Conservation (phyloP, 2,797 vertebrate species). For the Dicrostonyx torquatus region DNA sequence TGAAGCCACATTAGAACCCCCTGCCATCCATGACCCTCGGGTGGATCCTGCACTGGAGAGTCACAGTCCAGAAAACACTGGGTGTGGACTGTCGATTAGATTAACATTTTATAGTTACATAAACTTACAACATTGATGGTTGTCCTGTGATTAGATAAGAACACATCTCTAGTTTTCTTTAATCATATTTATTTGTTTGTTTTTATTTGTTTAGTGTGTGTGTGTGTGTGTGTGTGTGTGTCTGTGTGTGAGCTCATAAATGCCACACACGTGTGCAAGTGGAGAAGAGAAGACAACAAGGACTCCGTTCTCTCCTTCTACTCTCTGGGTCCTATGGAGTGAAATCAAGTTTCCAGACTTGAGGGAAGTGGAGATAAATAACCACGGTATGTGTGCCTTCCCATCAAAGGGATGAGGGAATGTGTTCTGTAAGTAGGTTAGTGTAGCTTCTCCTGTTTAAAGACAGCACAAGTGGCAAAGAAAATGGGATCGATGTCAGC, state of each 20-base stretch:
- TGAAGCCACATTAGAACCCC: not conserved
- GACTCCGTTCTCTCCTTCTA: not conserved
- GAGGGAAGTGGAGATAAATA: not conserved
- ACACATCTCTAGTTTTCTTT: not conserved
- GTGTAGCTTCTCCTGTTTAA: too few relatives aligned
- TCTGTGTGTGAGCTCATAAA: not conserved
- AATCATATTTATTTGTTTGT: not conserved
- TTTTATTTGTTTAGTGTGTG: not conserved
- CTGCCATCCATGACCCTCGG: too few relatives aligned
- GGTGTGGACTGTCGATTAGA: not conserved
- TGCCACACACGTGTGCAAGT: not conserved
- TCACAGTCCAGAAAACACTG: not conserved
- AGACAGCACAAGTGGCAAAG: not conserved
- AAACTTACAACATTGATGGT: not conserved
- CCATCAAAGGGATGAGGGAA: not conserved
- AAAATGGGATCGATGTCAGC: not conserved
- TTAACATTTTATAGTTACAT: not conserved
- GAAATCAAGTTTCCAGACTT: not conserved
- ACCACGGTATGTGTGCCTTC: not conserved
- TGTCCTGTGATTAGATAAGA: not conserved
- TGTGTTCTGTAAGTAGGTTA: not conserved
- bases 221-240: not conserved
- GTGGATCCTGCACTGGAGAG: not conserved
- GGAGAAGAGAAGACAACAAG: not conserved
- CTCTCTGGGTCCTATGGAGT: not conserved